Conservation (phyloP, 2,888 invertebrate species). For the Shargacucullia verbasci region DNA sequence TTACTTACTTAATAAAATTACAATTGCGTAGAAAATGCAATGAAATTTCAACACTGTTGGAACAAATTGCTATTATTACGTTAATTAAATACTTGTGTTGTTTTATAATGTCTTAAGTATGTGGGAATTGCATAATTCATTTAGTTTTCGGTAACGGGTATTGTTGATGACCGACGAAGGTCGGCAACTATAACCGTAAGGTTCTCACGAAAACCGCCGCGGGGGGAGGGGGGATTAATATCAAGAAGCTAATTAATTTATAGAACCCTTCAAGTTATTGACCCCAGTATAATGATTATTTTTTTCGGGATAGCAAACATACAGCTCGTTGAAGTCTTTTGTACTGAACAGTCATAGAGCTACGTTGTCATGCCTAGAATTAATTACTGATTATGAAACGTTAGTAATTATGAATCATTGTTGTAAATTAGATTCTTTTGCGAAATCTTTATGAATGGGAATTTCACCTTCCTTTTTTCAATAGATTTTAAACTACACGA, state of each 20-base stretch:
- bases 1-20: constrained; percentile 46
- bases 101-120: constrained; percentile 46
- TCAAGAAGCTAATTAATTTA: constrained; percentile 25
- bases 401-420: background rate
- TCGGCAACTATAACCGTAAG: constrained; percentile 52
- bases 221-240: constrained; percentile 13
- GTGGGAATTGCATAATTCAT: constrained; percentile 54
- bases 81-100: constrained; percentile 41
- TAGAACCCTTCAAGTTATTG: constrained; percentile 14
- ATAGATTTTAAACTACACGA: too few relatives aligned
- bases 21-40: constrained; percentile 43
- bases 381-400: constrained; percentile 21
- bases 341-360: constrained; percentile 54
- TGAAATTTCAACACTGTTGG: constrained; percentile 40
- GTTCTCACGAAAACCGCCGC: constrained; percentile 48
- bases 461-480: background rate
- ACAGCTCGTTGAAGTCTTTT: constrained; percentile 85
- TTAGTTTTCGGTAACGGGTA: constrained; percentile 53
- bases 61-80: constrained; percentile 50
- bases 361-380: constrained; percentile 20
- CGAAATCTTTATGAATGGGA: too few relatives aligned
- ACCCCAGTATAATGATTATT: constrained; percentile 7
- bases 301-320: constrained; percentile 17
- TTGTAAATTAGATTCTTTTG: background rate
- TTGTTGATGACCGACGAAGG: constrained; percentile 60